phyloP scores from a whole-genome alignment of 92 coral and sea anemone genomes.

The Galaxea fascicularis region DNA sequence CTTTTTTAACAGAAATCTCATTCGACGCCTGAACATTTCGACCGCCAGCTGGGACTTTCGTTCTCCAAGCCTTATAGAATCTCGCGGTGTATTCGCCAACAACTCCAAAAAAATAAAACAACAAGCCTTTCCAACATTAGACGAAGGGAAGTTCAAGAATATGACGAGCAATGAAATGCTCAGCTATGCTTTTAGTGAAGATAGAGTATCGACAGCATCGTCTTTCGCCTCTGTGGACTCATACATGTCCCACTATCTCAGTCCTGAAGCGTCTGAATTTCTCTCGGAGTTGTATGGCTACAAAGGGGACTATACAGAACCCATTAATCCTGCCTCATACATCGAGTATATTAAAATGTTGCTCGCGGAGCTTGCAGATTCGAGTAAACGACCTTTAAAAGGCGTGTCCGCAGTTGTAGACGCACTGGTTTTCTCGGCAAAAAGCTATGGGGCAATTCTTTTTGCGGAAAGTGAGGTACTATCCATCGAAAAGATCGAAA shows the following conservation, averaged over 20 bases:
- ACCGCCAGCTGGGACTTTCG: conserved; percentile 75
- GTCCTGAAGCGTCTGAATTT: conserved; percentile 85
- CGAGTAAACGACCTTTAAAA: conserved; percentile 70
- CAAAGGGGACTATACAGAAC: conserved; percentile 85
- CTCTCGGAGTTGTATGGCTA: conserved; percentile 84
- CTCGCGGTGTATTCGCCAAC: conserved; percentile 78
- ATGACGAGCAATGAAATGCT: conserved; percentile 78
- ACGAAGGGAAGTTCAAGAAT: conserved; percentile 61
- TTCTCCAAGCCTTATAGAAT: conserved; percentile 75
- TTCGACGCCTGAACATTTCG: conserved; percentile 67
- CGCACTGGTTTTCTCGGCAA: conserved; percentile 57
- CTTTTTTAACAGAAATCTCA: conserved; percentile 53
- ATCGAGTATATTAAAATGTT: conserved; percentile 71
- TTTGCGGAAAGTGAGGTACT: conserved; percentile 64
- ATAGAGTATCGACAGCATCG: conserved; percentile 60
- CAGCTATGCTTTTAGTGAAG: conserved; percentile 73
- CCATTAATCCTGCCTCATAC: conserved; percentile 77
- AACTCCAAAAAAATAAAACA: conserved; percentile 66
- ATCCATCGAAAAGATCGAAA: conserved; percentile 47
- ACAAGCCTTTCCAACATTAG: conserved; percentile 71
- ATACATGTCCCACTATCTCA: conserved; percentile 71
- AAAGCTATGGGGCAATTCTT: conserved; percentile 63
- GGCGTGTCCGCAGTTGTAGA: conserved; percentile 79
- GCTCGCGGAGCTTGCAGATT: conserved; percentile 63
- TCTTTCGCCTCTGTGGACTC: conserved; percentile 76